Evolutionary conservation across 2,113 vertebrate genomes (phyloP).

Genomic region (Anarrhichthys ocellatus): DNA sequence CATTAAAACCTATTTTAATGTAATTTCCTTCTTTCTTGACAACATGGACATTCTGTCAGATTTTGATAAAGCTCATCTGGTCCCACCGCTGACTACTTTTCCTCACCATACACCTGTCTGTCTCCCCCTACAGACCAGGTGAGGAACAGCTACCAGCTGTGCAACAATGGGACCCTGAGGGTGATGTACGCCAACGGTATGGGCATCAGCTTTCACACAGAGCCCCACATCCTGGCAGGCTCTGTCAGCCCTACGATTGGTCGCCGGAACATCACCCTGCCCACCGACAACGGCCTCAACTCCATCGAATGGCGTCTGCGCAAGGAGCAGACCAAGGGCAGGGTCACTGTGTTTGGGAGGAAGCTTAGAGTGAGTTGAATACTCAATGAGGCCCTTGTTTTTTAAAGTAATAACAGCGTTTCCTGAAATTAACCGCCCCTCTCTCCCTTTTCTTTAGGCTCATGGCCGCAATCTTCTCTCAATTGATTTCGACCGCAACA

Average conservation of each 20-base stretch:
- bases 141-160: slow-evolving; percentile 99
- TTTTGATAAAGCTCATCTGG: not conserved
- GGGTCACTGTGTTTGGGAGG: slow-evolving; percentile 97
- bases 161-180: slow-evolving; percentile 96
- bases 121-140: slow-evolving; percentile 91
- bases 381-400: not conserved
- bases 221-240: slow-evolving; percentile 96
- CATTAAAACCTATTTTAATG: not conserved
- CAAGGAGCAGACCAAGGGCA: slow-evolving; percentile 98
- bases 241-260: slow-evolving; percentile 97
- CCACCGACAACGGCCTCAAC: slow-evolving; percentile 97
- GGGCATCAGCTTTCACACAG: slow-evolving; percentile 99
- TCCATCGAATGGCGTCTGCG: slow-evolving; percentile 99
- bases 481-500: slow-evolving; percentile 98
- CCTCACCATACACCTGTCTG: not conserved
- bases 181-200: slow-evolving; percentile 99
- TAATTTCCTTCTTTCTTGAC: not conserved
- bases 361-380: slow-evolving; percentile 92
- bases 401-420: not conserved
- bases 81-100: not conserved
- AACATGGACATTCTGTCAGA: not conserved
- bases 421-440: not conserved
- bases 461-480: slow-evolving; percentile 96
- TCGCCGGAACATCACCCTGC: slow-evolving; percentile 97
- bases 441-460: slow-evolving; percentile 81